These are phyloP conservation scores for Babylonia areolata DNA, from an alignment of 1,140 invertebrate genomes.

Conservation along the genomic window DNA sequence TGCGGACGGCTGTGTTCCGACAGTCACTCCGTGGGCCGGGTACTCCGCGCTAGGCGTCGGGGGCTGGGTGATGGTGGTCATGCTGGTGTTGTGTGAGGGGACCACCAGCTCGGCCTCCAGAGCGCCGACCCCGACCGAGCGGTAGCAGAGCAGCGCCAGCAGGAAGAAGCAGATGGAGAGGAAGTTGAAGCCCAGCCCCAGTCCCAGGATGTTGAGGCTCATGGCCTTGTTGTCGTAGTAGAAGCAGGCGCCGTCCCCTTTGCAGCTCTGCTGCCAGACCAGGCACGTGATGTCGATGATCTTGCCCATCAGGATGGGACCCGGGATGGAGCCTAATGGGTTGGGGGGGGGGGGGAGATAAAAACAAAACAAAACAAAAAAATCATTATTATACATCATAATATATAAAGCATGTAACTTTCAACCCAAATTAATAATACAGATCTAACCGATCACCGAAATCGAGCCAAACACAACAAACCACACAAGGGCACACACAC, in stretches of 20 bases:
- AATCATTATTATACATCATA: too few relatives aligned
- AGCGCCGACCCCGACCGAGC: background rate
- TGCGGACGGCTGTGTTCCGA: background rate
- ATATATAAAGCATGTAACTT: too few relatives aligned
- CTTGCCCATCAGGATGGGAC: conserved; percentile 74
- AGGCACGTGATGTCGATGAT: conserved; percentile 75
- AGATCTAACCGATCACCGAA: too few relatives aligned
- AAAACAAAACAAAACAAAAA: conserved; percentile 26
- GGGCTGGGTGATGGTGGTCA: conserved; percentile 16
- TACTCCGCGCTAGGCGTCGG: background rate
- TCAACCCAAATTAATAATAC: too few relatives aligned
- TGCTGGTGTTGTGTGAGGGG: conserved; percentile 10
- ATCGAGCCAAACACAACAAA: too few relatives aligned
- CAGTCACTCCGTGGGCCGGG: background rate
- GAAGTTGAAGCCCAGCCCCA: conserved; percentile 60
- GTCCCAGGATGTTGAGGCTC: conserved; percentile 66
- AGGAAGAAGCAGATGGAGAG: conserved; percentile 66
- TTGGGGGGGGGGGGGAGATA: too few relatives aligned
- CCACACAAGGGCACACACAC: background rate
- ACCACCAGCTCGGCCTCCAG: too few relatives aligned
- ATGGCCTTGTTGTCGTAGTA: conserved; percentile 73
- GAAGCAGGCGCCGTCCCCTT: conserved; percentile 65
- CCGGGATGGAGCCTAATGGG: conserved; percentile 76
- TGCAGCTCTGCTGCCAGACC: conserved; percentile 70
- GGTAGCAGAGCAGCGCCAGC: conserved; percentile 65